Evolutionary conservation across 2,113 vertebrate species (phyloP).

Genomic region (Dasyprocta punctata): DNA sequence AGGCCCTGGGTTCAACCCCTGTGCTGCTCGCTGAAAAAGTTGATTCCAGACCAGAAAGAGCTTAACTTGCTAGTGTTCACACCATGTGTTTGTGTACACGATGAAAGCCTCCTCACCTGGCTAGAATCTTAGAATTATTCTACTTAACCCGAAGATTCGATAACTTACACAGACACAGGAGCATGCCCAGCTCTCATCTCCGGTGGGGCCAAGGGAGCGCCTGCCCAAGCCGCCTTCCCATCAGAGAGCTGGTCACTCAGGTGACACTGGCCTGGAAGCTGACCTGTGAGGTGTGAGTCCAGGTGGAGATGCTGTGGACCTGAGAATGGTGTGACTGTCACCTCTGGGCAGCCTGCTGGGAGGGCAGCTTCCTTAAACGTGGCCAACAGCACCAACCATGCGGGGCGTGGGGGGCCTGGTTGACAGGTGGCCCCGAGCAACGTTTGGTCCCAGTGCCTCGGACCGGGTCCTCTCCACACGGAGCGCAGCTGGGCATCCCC

Average conservation of each 20-base stretch:
- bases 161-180: background rate
- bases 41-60: background rate
- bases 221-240: too few relatives aligned
- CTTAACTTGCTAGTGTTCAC: background rate
- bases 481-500: background rate
- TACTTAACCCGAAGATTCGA: background rate
- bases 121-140: background rate
- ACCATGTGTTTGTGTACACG: rapidly evolving
- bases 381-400: background rate
- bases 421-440: background rate
- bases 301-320: background rate
- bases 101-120: background rate
- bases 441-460: background rate
- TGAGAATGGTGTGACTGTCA: background rate
- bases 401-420: background rate
- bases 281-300: background rate
- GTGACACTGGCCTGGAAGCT: background rate
- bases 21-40: too few relatives aligned
- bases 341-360: background rate
- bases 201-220: background rate
- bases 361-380: background rate
- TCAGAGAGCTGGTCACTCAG: background rate
- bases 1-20: background rate
- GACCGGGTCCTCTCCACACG: background rate
- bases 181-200: background rate